Percentiles rank a stretch among this genome's conserved stretches.
phyloP scores from a whole-genome alignment of 2,888 invertebrate species.

The Glyphotaelius pellucidus region DNA sequence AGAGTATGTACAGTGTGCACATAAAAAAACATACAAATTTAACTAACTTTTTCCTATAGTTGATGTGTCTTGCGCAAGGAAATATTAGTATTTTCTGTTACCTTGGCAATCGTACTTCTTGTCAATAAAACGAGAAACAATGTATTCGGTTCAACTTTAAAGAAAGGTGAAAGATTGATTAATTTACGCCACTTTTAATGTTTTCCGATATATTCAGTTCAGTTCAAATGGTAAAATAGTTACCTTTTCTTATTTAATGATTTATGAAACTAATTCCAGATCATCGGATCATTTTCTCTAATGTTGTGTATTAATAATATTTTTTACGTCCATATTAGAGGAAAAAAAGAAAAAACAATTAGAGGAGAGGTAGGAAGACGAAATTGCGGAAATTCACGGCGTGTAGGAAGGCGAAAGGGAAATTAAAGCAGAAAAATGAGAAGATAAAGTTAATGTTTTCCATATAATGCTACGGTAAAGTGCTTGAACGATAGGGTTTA shows the following conservation, averaged over 20 bases:
- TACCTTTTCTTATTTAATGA: not conserved
- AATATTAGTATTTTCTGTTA: no score
- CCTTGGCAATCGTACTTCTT: no score
- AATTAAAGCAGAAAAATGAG: slow-evolving; percentile 1
- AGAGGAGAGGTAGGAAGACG: not conserved
- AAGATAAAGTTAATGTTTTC: not conserved
- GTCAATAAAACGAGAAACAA: not conserved
- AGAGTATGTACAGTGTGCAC: no score
- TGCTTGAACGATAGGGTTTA: not conserved
- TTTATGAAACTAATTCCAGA: not conserved
- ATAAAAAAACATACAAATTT: no score
- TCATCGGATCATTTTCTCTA: not conserved
- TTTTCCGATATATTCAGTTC: not conserved
- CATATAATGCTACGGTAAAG: not conserved
- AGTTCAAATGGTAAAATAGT: not conserved
- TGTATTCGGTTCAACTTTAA: not conserved
- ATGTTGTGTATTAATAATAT: not conserved
- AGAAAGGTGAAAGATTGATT: not conserved
- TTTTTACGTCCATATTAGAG: not conserved
- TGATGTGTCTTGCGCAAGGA: no score
- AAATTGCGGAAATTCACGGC: not conserved
- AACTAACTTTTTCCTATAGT: no score
- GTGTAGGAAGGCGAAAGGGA: not conserved
- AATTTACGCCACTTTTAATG: not conserved
- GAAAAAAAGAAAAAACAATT: not conserved